Evolutionary conservation across 1,140 invertebrate species (phyloP), one percentile per base, ranked within the genome.

Genomic region (Kradibia gibbosae): DNA sequence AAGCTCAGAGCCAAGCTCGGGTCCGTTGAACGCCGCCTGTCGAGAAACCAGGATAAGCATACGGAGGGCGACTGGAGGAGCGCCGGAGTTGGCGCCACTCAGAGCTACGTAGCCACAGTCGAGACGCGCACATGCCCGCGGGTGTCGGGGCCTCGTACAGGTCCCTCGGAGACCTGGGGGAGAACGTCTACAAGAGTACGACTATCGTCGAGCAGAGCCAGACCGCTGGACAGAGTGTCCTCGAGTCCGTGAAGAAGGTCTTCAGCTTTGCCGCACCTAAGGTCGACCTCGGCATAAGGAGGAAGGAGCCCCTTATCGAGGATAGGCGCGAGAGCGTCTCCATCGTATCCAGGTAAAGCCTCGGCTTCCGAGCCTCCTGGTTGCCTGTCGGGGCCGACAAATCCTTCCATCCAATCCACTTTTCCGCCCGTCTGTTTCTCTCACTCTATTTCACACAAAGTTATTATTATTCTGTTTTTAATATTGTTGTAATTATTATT

Each of bases 151-250:
- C 93, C 87, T 93, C 93, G 86, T 94, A 94, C 91, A 92, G 92
- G 86, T 94, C 93, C 84, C 91, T 94, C 86, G 91, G 92, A 75
- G 92, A 92, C 86, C 88, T 92, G 87, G 90, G 90, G 86, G 93
- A 93, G 89, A 92, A 94, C 89, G 93, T 94, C 75, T 94, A 94
- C 91, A 93, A 93, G 86, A 92, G 92, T 85, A 94, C 93, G 31
- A 94, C 93, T 53, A 91, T 93, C 85, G 90, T 91, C 74, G 93
- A 93, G 83, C 91, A 91, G 82, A 92, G 91, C 42, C 90, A 92
- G 82, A 92, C 89, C 77, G 90, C 90, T 36, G 86, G 90, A 20
- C 88, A 91, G 60, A 93, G 92, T 81, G 89, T 94, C 50, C 86
- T 94, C 82, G 93, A 94, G 82, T 93, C 92, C 78, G 89, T 94